Evolutionary conservation across 2,113 vertebrate genomes (phyloP), one percentile per base, ranked within the genome.

Genomic region (Marmota flaviventris): DNA sequence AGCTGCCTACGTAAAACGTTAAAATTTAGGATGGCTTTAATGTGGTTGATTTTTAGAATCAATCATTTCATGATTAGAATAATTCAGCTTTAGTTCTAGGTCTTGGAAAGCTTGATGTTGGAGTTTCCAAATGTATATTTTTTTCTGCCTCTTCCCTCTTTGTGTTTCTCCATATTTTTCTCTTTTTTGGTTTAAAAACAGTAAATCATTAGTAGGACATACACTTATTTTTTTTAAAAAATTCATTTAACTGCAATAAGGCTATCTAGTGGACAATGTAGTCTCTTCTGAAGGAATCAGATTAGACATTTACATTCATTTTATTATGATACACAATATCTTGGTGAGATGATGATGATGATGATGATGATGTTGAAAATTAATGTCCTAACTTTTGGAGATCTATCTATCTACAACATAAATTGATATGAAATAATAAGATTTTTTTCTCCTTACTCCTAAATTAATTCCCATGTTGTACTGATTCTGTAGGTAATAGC

Each of bases 261-360:
- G 16, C 16, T 67, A 24, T 72, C 34, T 5, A 39, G 3, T 87
- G 51, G n/a, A 63, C 58, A 48, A 78, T 51, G 1, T 29, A 27
- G 3, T 37, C 4, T 48, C 89, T 8, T 10, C 12, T 90, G 16
- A 81, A 86, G 17, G n/a, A 18, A 2, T 20, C 2, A 14, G 8
- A 89, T 82, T 70, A 1, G 86, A 97, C 76, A 63, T 27, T 11
- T 79, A 0, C 85, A 11, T 69, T 98, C 82, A 77, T 24, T 85
- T 34, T 8, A 73, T 85, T 85, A 32, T 58, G 73, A 53, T 45
- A 3, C 94, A 2, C 2, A 42, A 34, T 92, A 53, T 2, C 29
- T 42, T 69, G 4, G 0, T 42, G 9, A 67, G 18, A 1, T 25
- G 56, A 5, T 58, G 56, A 20, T 58, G 56, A 22, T 58, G n/a